A percentile compares a stretch with the other conserved stretches of the same genome.
These are phyloP conservation scores for Drosophila infuscata DNA, from an alignment of 2,888 invertebrate species.

Conservation along the genomic window DNA sequence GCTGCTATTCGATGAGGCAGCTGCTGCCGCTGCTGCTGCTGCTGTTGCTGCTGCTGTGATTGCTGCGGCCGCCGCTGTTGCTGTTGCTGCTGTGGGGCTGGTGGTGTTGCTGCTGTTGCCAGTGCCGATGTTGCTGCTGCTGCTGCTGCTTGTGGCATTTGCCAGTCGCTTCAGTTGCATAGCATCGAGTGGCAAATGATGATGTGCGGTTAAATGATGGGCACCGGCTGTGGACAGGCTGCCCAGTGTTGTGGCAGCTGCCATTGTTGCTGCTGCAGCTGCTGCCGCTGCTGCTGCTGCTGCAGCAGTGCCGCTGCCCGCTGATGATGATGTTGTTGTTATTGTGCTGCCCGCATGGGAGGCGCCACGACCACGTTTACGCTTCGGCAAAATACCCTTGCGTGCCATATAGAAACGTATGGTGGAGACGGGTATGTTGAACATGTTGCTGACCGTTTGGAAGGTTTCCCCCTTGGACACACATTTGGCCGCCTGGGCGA, in stretches of 20 bases:
- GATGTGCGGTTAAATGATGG: slow-evolving; percentile 33
- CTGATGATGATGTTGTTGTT: slow-evolving; percentile 47
- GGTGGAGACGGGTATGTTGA: slow-evolving; percentile 94
- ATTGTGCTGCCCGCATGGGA: slow-evolving; percentile 73
- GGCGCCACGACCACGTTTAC: slow-evolving; percentile 91
- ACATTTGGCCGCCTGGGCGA: slow-evolving; percentile 93
- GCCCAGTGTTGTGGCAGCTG: slow-evolving; percentile 54
- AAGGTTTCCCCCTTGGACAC: slow-evolving; percentile 95
- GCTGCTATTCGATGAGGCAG: slow-evolving; percentile 9
- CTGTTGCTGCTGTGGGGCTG: neutral
- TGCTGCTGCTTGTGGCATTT: slow-evolving; percentile 16
- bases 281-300: slow-evolving; percentile 41
- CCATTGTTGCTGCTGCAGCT: slow-evolving; percentile 57
- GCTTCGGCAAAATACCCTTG: slow-evolving; percentile 92
- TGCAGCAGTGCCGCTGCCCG: slow-evolving; percentile 18
- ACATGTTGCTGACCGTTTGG: slow-evolving; percentile 94
- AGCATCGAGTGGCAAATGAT: slow-evolving; percentile 43
- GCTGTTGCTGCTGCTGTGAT: slow-evolving; percentile 8
- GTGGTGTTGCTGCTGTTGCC: neutral
- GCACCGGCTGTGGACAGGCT: slow-evolving; percentile 51
- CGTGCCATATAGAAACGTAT: slow-evolving; percentile 95
- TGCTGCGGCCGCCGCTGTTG: neutral
- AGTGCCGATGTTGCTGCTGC: neutral
- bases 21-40: slow-evolving; percentile 9
- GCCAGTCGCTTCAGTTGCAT: slow-evolving; percentile 48